A percentile compares a stretch with the other conserved stretches of the same genome.
These are phyloP conservation scores for Cancer borealis DNA, from an alignment of 2,888 invertebrate genomes.

Conservation along the genomic window DNA sequence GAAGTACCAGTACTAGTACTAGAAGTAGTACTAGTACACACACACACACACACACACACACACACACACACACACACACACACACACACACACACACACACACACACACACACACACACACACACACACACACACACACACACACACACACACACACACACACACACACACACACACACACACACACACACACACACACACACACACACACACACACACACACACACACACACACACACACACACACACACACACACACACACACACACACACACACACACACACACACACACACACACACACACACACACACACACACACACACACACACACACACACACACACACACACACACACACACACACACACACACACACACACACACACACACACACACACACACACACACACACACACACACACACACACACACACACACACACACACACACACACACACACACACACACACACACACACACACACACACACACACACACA, in stretches of 20 bases:
- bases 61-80: slow-evolving; percentile 48
- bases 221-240: slow-evolving; percentile 44
- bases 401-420: slow-evolving; percentile 48
- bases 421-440: not conserved
- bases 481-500: not conserved
- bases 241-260: slow-evolving; percentile 12
- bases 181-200: not conserved
- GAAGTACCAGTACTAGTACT: not conserved
- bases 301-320: slow-evolving; percentile 36
- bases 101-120: slow-evolving; percentile 23
- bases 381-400: not conserved
- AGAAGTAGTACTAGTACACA: not conserved
- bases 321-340: slow-evolving; percentile 45
- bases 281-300: not conserved
- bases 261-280: slow-evolving; percentile 51
- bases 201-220: slow-evolving; percentile 34
- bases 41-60: not conserved
- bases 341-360: slow-evolving; percentile 5
- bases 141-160: not conserved
- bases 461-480: slow-evolving; percentile 13
- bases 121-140: slow-evolving; percentile 47
- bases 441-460: slow-evolving; percentile 38
- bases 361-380: slow-evolving; percentile 48
- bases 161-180: slow-evolving; percentile 48
- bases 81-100: slow-evolving; percentile 36